Conservation (phyloP, 92 coral and sea anemone genomes). For the Meandrina meandrites region DNA sequence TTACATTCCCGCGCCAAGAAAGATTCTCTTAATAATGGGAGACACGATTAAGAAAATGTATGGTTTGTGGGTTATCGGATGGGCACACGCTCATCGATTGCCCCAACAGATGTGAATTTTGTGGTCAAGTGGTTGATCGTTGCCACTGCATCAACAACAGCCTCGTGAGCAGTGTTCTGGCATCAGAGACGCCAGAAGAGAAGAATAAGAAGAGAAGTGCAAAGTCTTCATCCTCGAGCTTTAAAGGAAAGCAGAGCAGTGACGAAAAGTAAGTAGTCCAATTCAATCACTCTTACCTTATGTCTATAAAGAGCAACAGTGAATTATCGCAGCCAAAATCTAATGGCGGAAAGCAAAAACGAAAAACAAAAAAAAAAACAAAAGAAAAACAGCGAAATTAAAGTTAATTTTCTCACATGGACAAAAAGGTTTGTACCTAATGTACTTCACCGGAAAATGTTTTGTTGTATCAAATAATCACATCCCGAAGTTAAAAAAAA, state of each 20-base stretch:
- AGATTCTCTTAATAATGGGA: not conserved
- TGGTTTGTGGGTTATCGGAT: conserved; percentile 16
- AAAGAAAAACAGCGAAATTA: not conserved
- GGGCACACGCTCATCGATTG: conserved; percentile 26
- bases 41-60: not conserved
- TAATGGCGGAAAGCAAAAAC: no score
- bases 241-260: conserved; percentile 4
- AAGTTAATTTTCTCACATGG: not conserved
- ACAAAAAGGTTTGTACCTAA: no score
- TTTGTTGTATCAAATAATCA: no score
- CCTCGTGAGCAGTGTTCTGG: not conserved
- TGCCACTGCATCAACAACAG: not conserved
- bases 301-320: no score
- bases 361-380: no score
- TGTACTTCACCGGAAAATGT: no score
- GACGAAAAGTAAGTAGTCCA: not conserved
- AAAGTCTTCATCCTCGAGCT: not conserved
- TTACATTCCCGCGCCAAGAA: not conserved
- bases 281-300: no score
- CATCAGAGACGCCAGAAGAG: conserved; percentile 22
- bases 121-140: not conserved
- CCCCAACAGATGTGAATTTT: not conserved
- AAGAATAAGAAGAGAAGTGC: not conserved
- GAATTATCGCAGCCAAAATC: no score
- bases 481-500: no score